These are phyloP conservation scores for Eupristina koningsbergeri DNA, from an alignment of 1,140 invertebrate genomes.

Conservation along the genomic window DNA sequence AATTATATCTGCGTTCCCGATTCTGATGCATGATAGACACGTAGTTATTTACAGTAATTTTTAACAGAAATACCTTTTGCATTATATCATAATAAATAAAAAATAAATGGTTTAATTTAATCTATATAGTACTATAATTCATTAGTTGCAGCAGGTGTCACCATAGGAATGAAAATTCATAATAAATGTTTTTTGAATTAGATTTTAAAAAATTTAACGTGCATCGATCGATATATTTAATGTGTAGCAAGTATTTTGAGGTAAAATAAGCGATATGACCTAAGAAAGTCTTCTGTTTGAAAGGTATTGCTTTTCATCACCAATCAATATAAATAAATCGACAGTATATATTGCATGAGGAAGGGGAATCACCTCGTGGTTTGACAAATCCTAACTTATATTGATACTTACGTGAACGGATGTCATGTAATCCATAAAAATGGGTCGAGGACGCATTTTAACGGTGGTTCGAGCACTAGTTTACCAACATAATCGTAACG, in stretches of 20 bases:
- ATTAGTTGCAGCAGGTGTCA: too few species aligned
- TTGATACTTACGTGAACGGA: conserved; percentile 15
- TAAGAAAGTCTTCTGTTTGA: too few species aligned
- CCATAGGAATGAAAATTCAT: too few species aligned
- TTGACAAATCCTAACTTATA: conserved; percentile 45
- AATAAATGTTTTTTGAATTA: too few species aligned
- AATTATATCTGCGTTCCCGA: too few species aligned
- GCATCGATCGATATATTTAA: too few species aligned
- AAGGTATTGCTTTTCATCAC: background rate
- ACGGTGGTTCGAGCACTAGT: conserved; percentile 48
- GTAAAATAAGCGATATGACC: background rate
- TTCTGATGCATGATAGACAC: background rate
- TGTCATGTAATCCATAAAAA: conserved; percentile 31
- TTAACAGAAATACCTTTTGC: background rate
- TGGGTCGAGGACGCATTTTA: conserved; percentile 48
- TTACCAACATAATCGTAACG: conserved; percentile 34
- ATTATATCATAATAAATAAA: background rate
- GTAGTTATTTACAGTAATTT: background rate
- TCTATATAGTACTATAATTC: too few species aligned
- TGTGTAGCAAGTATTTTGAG: background rate
- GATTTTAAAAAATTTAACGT: too few species aligned
- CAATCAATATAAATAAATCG: conserved; percentile 36
- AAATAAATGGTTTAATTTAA: background rate
- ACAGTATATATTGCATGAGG: background rate
- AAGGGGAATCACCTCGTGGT: conserved; percentile 2